phyloP scores from a whole-genome alignment of 1,140 invertebrate genomes.

The Helicoverpa zea region DNA sequence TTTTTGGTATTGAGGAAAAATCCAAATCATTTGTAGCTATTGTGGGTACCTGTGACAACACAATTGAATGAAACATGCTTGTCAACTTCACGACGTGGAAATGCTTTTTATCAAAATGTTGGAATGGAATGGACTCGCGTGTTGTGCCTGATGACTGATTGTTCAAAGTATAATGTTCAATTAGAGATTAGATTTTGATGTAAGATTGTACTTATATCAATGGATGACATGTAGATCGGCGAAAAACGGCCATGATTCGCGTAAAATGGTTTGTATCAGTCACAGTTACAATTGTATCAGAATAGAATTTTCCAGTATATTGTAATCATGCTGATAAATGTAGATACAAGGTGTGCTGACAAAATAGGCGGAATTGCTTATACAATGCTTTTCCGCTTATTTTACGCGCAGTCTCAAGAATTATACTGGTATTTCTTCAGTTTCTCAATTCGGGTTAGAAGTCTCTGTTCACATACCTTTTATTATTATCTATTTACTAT shows the following conservation, averaged over 20 bases:
- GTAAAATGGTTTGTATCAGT: no score
- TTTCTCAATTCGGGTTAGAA: no score
- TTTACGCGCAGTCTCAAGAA: no score
- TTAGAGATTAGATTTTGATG: constrained; percentile 21
- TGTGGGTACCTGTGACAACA: not conserved
- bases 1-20: constrained; percentile 16
- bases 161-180: not conserved
- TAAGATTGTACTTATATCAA: not conserved
- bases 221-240: not conserved
- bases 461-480: not conserved
- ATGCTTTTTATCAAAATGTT: constrained; percentile 29
- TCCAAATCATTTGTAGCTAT: constrained; percentile 18
- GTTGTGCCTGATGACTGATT: not conserved
- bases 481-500: not conserved
- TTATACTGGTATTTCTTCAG: no score
- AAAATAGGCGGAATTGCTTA: no score
- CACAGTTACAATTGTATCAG: no score
- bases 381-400: no score
- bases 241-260: no score
- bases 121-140: constrained; percentile 21
- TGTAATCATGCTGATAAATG: no score
- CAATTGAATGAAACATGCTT: constrained; percentile 18
- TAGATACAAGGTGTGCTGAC: no score
- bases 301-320: no score
- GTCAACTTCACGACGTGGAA: not conserved